A percentile compares a stretch with the other conserved stretches of the same genome.
Conservation (phyloP, 2,888 invertebrate species). For the Agrotis clavis region DNA sequence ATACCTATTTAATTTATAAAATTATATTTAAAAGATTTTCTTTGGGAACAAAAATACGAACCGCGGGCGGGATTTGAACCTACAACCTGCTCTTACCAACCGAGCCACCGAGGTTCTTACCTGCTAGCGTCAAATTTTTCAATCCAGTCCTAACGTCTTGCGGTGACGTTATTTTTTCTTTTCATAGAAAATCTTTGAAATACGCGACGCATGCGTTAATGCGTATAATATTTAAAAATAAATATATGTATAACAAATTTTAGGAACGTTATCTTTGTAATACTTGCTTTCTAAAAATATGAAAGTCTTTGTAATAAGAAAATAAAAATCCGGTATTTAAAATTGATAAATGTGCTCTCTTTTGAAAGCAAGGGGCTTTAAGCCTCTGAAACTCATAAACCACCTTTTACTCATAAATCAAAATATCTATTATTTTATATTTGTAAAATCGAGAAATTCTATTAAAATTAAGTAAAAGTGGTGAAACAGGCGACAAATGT, state of each 20-base stretch:
- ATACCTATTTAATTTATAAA: constrained; percentile 1
- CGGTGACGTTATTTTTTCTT: too few species aligned
- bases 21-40: not conserved
- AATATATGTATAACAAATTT: not conserved
- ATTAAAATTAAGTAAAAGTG: constrained; percentile 40
- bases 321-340: not conserved
- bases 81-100: too few species aligned
- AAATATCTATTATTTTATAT: not conserved
- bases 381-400: not conserved
- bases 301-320: not conserved
- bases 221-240: not conserved
- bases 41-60: too few species aligned
- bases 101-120: too few species aligned
- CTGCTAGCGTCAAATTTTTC: too few species aligned
- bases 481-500: constrained; percentile 47
- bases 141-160: too few species aligned
- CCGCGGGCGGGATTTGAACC: too few species aligned
- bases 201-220: too few species aligned
- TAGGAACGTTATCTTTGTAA: not conserved
- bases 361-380: not conserved
- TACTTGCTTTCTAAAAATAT: not conserved
- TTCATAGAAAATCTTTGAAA: too few species aligned
- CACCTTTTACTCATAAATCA: not conserved
- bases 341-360: not conserved
- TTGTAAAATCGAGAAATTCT: not conserved